A percentile compares a stretch with the other conserved stretches of the same genome.
Conservation (phyloP, 2,888 invertebrate genomes). For the Aleiodes leptofemur region DNA sequence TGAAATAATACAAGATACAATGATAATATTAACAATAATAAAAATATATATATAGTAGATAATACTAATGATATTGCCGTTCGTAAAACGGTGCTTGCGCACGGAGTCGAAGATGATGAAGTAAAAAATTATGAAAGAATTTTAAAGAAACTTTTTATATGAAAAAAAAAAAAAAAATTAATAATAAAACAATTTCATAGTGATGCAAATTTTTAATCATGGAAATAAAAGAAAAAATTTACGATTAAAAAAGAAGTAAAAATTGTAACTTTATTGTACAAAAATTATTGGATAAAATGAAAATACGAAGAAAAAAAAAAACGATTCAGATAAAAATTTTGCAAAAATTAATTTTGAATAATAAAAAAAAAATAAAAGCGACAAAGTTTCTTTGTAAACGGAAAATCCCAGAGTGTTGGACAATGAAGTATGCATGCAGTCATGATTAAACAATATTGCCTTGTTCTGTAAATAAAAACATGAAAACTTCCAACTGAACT, state of each 20-base stretch:
- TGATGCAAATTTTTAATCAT: slow-evolving; percentile 47
- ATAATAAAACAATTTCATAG: slow-evolving; percentile 43
- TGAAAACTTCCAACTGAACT: slow-evolving; percentile 68
- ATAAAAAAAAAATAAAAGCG: slow-evolving; percentile 45
- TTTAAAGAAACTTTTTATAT: slow-evolving; percentile 56
- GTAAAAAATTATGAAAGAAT: slow-evolving; percentile 41
- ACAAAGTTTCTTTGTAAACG: slow-evolving; percentile 55
- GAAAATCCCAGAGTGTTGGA: slow-evolving; percentile 63
- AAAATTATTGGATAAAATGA: slow-evolving; percentile 58
- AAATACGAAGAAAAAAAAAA: slow-evolving; percentile 37
- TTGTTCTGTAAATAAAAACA: slow-evolving; percentile 74
- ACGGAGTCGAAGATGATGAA: slow-evolving; percentile 49
- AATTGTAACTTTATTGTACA: slow-evolving; percentile 59
- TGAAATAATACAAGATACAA: slow-evolving; percentile 43
- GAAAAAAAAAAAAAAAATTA: slow-evolving; percentile 53
- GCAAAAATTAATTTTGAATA: slow-evolving; percentile 45
- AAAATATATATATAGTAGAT: slow-evolving; percentile 37
- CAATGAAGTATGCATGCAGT: slow-evolving; percentile 62
- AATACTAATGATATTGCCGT: slow-evolving; percentile 36
- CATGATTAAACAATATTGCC: slow-evolving; percentile 71
- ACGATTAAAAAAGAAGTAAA: slow-evolving; percentile 33
- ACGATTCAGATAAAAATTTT: slow-evolving; percentile 48
- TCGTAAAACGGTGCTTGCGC: slow-evolving; percentile 49
- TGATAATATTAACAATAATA: slow-evolving; percentile 44
- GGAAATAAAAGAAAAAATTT: slow-evolving; percentile 24